Evolutionary conservation across 2,888 invertebrate species (phyloP).

Genomic region (Drosophila planitibia): DNA sequence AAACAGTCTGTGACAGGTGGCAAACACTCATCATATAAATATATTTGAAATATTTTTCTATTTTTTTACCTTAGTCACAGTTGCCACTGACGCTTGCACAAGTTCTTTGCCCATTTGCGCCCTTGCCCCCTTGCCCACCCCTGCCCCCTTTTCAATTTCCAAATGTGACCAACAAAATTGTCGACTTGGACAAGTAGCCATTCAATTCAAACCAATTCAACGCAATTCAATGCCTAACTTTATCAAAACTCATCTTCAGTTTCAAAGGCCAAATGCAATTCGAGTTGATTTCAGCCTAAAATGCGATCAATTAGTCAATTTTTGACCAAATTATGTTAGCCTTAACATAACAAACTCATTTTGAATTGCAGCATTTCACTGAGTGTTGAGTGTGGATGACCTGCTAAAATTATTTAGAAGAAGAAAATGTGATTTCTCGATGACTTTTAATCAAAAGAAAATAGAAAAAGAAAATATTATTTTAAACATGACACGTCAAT

Average conservation of each 20-base stretch:
- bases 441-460: neutral
- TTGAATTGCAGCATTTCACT: neutral
- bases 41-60: slow-evolving; percentile 15
- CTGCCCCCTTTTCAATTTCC: neutral
- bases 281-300: neutral
- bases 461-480: neutral
- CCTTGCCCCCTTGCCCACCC: neutral
- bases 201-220: neutral
- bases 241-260: neutral
- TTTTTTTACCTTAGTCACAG: slow-evolving; percentile 22
- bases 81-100: slow-evolving; percentile 42
- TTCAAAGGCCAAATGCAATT: neutral
- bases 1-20: slow-evolving; percentile 20
- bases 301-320: neutral
- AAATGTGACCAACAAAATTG: neutral
- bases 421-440: neutral
- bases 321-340: neutral
- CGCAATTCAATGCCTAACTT: neutral
- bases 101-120: neutral
- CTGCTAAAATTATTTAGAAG: neutral
- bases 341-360: neutral
- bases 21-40: slow-evolving; percentile 13
- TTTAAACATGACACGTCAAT: neutral
- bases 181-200: neutral
- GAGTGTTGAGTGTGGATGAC: too few relatives aligned